These are phyloP conservation scores for Imbricaverruca yamaguchii DNA, from an alignment of 2,888 invertebrate species.

Conservation along the genomic window DNA sequence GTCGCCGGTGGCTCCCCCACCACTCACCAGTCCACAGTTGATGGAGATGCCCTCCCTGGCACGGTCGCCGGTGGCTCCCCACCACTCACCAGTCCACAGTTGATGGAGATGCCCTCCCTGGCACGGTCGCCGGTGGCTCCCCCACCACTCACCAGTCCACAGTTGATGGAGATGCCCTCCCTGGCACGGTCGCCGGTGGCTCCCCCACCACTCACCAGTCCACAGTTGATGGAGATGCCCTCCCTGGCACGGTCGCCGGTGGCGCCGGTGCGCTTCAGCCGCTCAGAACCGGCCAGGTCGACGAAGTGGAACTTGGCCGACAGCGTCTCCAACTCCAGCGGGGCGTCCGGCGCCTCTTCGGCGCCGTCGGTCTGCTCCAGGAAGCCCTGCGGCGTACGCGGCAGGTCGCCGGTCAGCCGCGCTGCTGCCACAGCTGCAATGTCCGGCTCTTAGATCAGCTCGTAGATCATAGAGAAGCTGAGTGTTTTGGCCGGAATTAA, in stretches of 20 bases:
- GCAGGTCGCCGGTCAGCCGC: neutral
- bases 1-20: too few species aligned
- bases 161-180: too few species aligned
- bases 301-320: constrained; percentile 98
- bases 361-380: neutral
- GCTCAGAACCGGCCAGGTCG: constrained; percentile 94
- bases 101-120: too few species aligned
- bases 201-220: constrained; percentile 65
- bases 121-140: too few species aligned
- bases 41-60: too few species aligned
- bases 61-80: too few species aligned
- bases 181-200: too few species aligned
- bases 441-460: too few species aligned
- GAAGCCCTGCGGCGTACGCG: neutral
- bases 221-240: constrained; percentile 97
- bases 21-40: constrained; percentile 27
- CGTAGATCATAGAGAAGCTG: neutral
- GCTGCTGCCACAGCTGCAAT: too few species aligned
- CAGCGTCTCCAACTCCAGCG: constrained; percentile 79
- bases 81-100: too few species aligned
- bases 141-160: too few species aligned
- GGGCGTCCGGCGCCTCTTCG: constrained; percentile 31
- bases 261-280: constrained; percentile 92
- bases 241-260: constrained; percentile 94
- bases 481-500: neutral